Base-by-base conservation (phyloP, 1,140 invertebrate genomes). In the Sycophaga agraensis region DNA sequence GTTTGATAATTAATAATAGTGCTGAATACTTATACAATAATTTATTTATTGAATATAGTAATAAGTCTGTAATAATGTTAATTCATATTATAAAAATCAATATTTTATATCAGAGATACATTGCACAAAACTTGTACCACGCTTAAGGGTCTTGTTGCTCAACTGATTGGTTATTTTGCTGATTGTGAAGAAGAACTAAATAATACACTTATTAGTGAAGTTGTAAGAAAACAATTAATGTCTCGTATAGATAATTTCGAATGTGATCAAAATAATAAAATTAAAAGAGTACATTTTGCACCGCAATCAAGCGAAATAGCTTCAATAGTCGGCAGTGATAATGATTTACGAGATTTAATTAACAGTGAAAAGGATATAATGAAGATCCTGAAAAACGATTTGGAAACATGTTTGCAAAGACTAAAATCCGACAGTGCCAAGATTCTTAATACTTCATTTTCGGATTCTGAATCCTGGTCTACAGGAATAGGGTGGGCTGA, bases 121-220 rank as follows among this genome's bases (percentile, higher is more conserved):
- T 71, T 88, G 34, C 83, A 82, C 53, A 84, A 83, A 50, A 83
- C 84, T 54, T 85, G 84, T 24, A 46, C 72, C 3, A 84, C 81
- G 26, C 75, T 89, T 6, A 84, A 86, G 55, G 81, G 82, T 57
- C 80, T 88, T 8, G 77, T 91, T 24, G 78, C 81, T 8, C 86
- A 90, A 66, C 76, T 91, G 65, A 81, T 88, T 26, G 86, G 86
- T 62, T 91, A 90, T 74, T 88, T 90, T 68, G 83, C 82, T 2
- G 81, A 84, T 51, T 91, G 89, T 57, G 90, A 92, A 76, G 88
- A 90, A 70, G 90, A 91, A 76, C 73, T 91, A 6, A 91, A 90
- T 73, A 87, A 84, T 49, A 89, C 87, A 1, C 73, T 91, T 16
- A 84, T 90, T 0, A 85, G 84, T 34, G 85, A 89, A 69, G 81